Evolutionary conservation across 2,888 invertebrate species (phyloP), one percentile per base, ranked within the genome.

Genomic region (Caenorhabditis sp.): DNA sequence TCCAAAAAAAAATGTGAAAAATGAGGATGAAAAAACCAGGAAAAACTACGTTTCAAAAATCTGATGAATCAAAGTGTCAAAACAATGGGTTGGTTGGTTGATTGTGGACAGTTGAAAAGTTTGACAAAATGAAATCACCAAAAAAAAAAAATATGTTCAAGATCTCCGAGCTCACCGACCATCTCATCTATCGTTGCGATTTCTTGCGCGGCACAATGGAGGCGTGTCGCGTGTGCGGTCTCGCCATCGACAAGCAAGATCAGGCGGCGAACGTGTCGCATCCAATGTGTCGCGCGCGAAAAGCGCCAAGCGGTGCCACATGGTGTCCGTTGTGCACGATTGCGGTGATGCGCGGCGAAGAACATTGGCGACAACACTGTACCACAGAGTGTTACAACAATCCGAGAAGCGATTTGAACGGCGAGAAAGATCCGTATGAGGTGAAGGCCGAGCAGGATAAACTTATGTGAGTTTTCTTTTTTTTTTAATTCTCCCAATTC

Each of bases 281-380:
- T 75, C 83, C 84, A 8, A 68, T 82, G 50, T 84, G 84, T 62
- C 67, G 81, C 63, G 82, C 77, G 26, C 60, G 78, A 60, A 49
- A 58, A 31, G 71, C 84, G 12, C 83, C 83, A 2, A 24, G 65
- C 2, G 83, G 82, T 21, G 79, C 83, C 1, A 67, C 74, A 27
- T 84, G 84, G 83, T 84, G 84, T 74, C 83, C 84, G 5, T 69
- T 84, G 2, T 84, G 84, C 65, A 77, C 84, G 0, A 77, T 81
- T 21, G 83, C 82, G 0, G 84, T 84, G n/a, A 68, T 76, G n/a
- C 70, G 79, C 23, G 75, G 71, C 58, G 66, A 71, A 50, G 77
- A 75, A 66, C 53, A 62, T 23, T 83, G 83, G 84, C 63, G 68
- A 49, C 66, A 80, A 10, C 83, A 83, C 75, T 55, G 81, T 1